Conservation (phyloP, 1,140 invertebrate genomes). For the Onthophagus taurus region DNA sequence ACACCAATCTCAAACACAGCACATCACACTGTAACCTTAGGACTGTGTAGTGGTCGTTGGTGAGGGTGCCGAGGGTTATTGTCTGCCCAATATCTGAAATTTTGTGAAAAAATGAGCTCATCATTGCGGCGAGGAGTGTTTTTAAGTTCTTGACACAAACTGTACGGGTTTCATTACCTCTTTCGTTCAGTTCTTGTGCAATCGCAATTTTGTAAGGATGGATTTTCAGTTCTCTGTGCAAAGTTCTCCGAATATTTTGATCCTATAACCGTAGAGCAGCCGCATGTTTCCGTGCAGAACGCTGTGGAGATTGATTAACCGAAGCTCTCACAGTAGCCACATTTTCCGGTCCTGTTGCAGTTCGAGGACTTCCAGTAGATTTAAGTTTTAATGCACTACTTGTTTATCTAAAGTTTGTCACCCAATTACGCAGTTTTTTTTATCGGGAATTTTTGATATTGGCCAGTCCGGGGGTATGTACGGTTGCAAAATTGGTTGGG, state of each 20-base stretch:
- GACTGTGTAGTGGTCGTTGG: constrained; percentile 28
- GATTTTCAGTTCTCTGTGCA: constrained; percentile 11
- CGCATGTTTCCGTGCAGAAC: constrained; percentile 13
- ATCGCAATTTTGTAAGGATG: constrained; percentile 10
- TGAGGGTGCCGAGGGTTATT: constrained; percentile 29
- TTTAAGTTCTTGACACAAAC: constrained; percentile 3
- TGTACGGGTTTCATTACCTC: constrained; percentile 10
- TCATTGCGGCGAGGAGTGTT: neutral
- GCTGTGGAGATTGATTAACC: constrained; percentile 14
- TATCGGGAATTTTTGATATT: too few species aligned
- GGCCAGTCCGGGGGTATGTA: too few species aligned
- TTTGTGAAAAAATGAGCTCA: constrained; percentile 22
- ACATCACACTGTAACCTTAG: constrained; percentile 31
- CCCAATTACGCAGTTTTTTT: too few species aligned
- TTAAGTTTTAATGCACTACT: constrained; percentile 12
- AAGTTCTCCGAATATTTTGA: constrained; percentile 1
- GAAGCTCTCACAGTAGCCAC: constrained; percentile 11
- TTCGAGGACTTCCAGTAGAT: neutral
- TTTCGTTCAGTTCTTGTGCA: constrained; percentile 9
- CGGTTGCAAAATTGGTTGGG: too few species aligned
- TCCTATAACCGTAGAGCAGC: constrained; percentile 5
- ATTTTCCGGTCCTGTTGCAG: constrained; percentile 7
- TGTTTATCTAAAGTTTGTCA: constrained; percentile 9
- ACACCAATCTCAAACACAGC: constrained; percentile 15
- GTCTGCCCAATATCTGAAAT: constrained; percentile 26